Percentiles rank a stretch among this genome's conserved stretches.
These are phyloP conservation scores for Fukomys damarensis DNA, from an alignment of 2,113 vertebrate species.

Conservation along the genomic window DNA sequence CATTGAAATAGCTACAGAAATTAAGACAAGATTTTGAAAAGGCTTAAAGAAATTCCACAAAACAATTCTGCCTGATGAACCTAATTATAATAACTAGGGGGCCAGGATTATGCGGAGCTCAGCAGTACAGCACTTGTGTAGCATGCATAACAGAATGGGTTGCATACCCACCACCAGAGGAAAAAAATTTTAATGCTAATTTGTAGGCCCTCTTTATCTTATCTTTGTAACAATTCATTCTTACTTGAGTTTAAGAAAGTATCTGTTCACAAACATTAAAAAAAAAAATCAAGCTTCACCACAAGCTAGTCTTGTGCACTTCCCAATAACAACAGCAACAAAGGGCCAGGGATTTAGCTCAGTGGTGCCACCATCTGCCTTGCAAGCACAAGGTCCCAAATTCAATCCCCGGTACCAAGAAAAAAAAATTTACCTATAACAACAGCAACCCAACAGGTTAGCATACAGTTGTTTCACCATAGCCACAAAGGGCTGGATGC, in stretches of 20 bases:
- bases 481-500: not conserved
- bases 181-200: not conserved
- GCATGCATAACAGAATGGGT: not conserved
- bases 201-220: not conserved
- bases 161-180: not conserved
- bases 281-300: not conserved
- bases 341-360: too few relatives aligned
- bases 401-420: too few relatives aligned
- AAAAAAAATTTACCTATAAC: not conserved
- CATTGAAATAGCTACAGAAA: not conserved
- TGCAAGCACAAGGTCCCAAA: too few relatives aligned
- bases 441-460: not conserved
- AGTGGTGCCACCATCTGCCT: too few relatives aligned
- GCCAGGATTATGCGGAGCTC: not conserved
- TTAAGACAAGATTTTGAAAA: not conserved
- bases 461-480: not conserved
- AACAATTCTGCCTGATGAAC: not conserved
- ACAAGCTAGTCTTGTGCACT: not conserved
- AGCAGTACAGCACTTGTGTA: not conserved
- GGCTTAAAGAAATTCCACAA: not conserved
- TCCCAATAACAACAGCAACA: not conserved
- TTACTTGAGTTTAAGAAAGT: slow-evolving; percentile 14
- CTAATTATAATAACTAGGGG: not conserved
- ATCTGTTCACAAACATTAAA: not conserved
- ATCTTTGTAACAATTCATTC: slow-evolving; percentile 4